Base-by-base conservation (phyloP, 1,140 invertebrate species). In the Eubasilissa regina region DNA sequence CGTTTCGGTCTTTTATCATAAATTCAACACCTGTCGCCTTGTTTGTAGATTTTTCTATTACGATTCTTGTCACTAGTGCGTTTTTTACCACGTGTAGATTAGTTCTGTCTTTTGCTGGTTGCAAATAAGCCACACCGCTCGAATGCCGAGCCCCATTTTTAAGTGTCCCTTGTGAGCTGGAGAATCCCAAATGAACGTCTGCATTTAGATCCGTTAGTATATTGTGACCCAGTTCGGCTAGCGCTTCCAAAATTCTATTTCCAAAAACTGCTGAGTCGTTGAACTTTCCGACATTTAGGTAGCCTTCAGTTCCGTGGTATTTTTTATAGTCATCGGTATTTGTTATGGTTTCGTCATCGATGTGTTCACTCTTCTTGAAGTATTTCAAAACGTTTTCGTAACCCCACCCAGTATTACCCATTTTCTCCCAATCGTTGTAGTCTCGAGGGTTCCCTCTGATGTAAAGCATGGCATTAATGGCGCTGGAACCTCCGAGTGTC, bases 391-490 rank as follows among this genome's bases (percentile, higher is more conserved):
- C 85, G 10, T 87, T 85, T 43, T 89, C 80, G 79, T 87, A 89
- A 35, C 86, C 85, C 89, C 89, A 90, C 11, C 87, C 87, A 15
- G 83, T 81, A 73, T 89, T 86, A 25, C 88, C 84, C 51, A 66
- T 81, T 0, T 81, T 75, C 68, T 83, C 85, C 87, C 95, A 96
- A 44, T 89, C 83, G 83, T 96, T 92, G 83, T 93, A 96, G 84
- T 95, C 94, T 19, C 85, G 76, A 35, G 83, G 83, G 66, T 86
- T 93, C 3, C 93, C 94, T 81, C 93, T 86, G 0, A 93, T 89
- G 83, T 93, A 94, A 8, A 92, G 89, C 92, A 94, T 93, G 48
- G 87, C 92, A 85, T 94, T 94, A 35, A 93, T 87, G 25, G 91
- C 90, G 15, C 90, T 92, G 47, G 89, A 89, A 3, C 93, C 93